Conservation (phyloP, 2,888 invertebrate genomes). For the Perizoma affinitatum region DNA sequence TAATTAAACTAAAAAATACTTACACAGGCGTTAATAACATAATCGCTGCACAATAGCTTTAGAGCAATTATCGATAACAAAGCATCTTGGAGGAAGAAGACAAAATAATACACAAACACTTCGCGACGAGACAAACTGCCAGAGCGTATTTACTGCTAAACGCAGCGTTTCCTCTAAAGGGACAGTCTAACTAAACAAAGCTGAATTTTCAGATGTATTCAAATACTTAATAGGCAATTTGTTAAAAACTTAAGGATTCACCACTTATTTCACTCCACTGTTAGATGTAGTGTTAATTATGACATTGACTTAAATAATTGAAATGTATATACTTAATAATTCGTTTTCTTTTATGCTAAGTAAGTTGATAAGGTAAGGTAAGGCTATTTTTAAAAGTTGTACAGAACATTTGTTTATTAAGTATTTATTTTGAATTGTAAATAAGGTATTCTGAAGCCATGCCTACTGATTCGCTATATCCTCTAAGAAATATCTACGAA, state of each 20-base stretch:
- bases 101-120: conserved; percentile 50
- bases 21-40: conserved; percentile 29
- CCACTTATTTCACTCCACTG: no score
- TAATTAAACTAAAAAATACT: background rate
- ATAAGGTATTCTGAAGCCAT: conserved; percentile 16
- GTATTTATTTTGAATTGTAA: background rate
- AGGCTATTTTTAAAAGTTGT: no score
- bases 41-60: conserved; percentile 31
- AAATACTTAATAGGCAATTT: conserved; percentile 19
- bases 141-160: conserved; percentile 54
- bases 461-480: conserved; percentile 50
- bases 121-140: conserved; percentile 51
- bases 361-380: no score
- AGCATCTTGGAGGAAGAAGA: conserved; percentile 45
- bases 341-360: no score
- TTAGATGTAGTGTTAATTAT: no score
- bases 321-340: no score
- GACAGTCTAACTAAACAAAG: conserved; percentile 34
- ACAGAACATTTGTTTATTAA: no score
- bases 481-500: conserved; percentile 61
- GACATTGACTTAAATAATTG: no score
- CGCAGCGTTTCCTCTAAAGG: conserved; percentile 43
- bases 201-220: conserved; percentile 9
- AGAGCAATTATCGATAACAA: conserved; percentile 42
- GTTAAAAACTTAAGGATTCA: no score